Conservation (phyloP, 2,888 invertebrate species). For the Chrysolina americana region DNA sequence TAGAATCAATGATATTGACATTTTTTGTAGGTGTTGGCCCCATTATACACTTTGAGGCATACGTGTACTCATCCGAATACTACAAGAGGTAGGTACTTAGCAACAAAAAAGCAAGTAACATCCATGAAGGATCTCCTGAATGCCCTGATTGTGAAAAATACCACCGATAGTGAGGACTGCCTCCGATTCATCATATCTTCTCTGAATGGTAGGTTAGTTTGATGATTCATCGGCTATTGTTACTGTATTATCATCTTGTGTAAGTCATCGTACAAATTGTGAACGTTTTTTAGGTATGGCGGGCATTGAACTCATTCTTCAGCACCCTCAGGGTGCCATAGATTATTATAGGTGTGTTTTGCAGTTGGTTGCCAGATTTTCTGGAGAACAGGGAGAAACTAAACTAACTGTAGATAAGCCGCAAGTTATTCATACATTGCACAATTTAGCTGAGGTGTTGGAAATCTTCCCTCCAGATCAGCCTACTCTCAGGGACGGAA, state of each 20-base stretch:
- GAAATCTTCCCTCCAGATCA: slow-evolving; percentile 64
- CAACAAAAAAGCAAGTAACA: slow-evolving; percentile 72
- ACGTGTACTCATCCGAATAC: slow-evolving; percentile 81
- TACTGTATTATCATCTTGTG: background rate
- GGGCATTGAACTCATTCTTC: slow-evolving; percentile 74
- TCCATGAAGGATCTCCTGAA: slow-evolving; percentile 78
- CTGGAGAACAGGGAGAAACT: slow-evolving; percentile 66
- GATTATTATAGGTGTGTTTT: slow-evolving; percentile 76
- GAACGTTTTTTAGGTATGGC: slow-evolving; percentile 71
- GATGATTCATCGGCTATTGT: background rate
- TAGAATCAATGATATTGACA: background rate
- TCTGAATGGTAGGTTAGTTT: slow-evolving; percentile 73
- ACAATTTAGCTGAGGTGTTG: slow-evolving; percentile 75
- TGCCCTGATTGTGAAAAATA: slow-evolving; percentile 76
- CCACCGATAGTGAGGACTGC: slow-evolving; percentile 75
- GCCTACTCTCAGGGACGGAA: slow-evolving; percentile 72
- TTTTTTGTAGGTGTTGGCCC: slow-evolving; percentile 72
- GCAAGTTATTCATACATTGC: slow-evolving; percentile 77
- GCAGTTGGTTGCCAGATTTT: slow-evolving; percentile 67
- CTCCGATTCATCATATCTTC: slow-evolving; percentile 76
- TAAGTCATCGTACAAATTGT: too few relatives aligned
- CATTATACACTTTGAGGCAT: slow-evolving; percentile 78
- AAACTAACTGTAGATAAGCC: slow-evolving; percentile 76
- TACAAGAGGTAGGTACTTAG: slow-evolving; percentile 72
- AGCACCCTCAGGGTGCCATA: slow-evolving; percentile 73